Conservation (phyloP, 2,113 vertebrate species). For the Garra rufa region DNA sequence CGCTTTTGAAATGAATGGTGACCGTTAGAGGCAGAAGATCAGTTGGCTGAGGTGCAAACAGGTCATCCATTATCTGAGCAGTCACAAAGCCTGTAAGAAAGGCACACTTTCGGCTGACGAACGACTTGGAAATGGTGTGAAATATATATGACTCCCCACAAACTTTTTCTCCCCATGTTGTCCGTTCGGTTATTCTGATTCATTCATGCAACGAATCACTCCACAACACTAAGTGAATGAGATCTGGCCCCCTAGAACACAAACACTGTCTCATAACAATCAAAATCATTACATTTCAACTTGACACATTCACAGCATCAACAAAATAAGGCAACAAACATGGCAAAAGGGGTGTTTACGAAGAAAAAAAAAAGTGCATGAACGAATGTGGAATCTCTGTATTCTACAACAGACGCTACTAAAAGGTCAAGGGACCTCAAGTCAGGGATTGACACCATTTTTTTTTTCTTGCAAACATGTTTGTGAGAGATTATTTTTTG, state of each 20-base stretch:
- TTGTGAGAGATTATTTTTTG: neutral
- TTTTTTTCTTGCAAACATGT: neutral
- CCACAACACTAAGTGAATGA: neutral
- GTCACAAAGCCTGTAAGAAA: conserved; percentile 21
- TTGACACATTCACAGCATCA: conserved; percentile 66
- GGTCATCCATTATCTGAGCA: neutral
- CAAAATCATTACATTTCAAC: conserved; percentile 5
- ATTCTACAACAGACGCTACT: conserved; percentile 55
- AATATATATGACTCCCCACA: neutral
- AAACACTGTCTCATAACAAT: neutral
- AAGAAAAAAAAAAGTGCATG: conserved; percentile 16
- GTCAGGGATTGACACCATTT: neutral
- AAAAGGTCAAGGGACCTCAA: neutral
- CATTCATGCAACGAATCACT: neutral
- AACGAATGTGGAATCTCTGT: conserved; percentile 36
- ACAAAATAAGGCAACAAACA: conserved; percentile 73
- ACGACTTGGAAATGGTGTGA: neutral
- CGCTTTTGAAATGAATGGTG: neutral
- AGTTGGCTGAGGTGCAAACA: conserved; percentile 5
- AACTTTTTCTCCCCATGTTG: neutral
- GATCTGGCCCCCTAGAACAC: neutral
- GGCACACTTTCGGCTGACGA: conserved; percentile 39
- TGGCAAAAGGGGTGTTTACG: conserved; percentile 35
- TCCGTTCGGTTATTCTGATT: neutral
- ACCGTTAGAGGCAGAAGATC: neutral